Percentiles rank a stretch among this genome's conserved stretches.
Conservation (phyloP, 2,113 vertebrate genomes). For the Chaetops frenatus region DNA sequence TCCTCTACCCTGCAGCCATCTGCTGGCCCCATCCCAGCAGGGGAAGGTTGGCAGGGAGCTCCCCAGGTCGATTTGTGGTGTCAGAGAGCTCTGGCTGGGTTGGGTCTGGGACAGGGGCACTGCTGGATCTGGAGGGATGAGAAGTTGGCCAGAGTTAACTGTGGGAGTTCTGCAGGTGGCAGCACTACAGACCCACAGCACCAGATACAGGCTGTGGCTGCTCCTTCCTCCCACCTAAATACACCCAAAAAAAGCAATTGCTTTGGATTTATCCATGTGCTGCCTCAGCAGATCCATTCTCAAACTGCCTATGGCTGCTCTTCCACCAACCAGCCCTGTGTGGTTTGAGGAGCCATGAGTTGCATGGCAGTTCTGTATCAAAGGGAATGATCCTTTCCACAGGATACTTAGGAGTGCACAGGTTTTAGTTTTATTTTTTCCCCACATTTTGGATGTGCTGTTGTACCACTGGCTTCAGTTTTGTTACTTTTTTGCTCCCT, state of each 20-base stretch:
- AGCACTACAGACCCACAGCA: background rate
- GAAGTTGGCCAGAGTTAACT: background rate
- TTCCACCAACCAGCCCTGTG: accelerated
- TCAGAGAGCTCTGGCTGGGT: background rate
- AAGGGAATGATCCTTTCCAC: background rate
- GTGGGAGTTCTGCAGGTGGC: background rate
- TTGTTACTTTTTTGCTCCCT: accelerated
- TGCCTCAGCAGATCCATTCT: background rate
- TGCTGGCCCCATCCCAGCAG: background rate
- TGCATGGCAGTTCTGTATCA: background rate
- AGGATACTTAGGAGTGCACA: background rate
- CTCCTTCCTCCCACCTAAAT: background rate
- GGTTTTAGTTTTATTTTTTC: background rate
- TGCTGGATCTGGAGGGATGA: accelerated
- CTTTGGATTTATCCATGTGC: accelerated
- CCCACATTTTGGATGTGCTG: background rate
- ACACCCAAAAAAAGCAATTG: background rate
- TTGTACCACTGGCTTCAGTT: background rate
- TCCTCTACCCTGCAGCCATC: background rate
- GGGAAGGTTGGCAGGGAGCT: background rate
- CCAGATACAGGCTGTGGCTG: background rate
- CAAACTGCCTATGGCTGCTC: background rate
- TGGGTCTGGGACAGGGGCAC: accelerated
- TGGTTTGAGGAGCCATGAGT: background rate
- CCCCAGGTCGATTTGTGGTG: background rate